phyloP scores from a whole-genome alignment of 1,140 invertebrate genomes.

The Sinella curviseta region DNA sequence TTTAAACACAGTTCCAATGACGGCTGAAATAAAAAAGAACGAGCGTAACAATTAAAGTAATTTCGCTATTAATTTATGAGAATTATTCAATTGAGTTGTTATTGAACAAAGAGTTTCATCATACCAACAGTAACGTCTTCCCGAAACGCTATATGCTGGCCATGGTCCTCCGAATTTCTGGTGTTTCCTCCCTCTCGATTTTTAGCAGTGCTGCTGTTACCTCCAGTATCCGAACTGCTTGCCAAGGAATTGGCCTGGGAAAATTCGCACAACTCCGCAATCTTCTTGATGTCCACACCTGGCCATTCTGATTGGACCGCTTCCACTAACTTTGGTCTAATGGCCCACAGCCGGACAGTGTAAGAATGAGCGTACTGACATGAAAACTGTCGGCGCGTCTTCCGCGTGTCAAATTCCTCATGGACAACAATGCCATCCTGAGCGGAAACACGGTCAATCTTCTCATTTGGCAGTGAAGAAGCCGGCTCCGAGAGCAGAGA shows the following conservation, averaged over 20 bases:
- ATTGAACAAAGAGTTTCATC: no score
- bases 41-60: not conserved
- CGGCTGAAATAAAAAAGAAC: conserved; percentile 23
- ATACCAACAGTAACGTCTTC: conserved; percentile 46
- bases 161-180: conserved; percentile 35
- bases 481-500: not conserved
- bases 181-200: not conserved
- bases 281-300: conserved; percentile 37
- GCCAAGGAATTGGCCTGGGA: not conserved
- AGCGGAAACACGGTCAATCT: not conserved
- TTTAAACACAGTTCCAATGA: conserved; percentile 48
- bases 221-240: not conserved
- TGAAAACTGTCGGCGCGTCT: not conserved
- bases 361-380: conserved; percentile 46
- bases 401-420: not conserved
- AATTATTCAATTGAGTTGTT: not conserved
- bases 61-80: no score
- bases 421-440: not conserved
- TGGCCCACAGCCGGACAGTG: conserved; percentile 14
- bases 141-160: conserved; percentile 38
- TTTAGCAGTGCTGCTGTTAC: not conserved
- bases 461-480: not conserved
- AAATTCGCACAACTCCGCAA: conserved; percentile 43
- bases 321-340: conserved; percentile 34
- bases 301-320: conserved; percentile 28